These are phyloP conservation scores for Dendroctonus ponderosae DNA, from an alignment of 1,140 invertebrate species.

Conservation along the genomic window DNA sequence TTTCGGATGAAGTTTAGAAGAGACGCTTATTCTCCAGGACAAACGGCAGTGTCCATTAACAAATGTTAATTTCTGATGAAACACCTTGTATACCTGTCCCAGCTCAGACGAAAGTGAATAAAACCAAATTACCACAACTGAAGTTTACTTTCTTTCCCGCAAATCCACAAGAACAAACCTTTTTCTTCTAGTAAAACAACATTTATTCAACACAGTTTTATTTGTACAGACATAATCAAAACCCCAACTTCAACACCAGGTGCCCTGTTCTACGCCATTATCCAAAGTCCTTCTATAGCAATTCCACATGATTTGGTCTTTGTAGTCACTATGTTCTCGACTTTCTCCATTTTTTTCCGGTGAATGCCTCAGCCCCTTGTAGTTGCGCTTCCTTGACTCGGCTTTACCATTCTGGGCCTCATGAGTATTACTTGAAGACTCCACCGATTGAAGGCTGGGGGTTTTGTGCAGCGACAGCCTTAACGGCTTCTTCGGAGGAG, in stretches of 20 bases:
- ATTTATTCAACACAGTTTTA: no score
- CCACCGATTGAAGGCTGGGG: conserved; percentile 75
- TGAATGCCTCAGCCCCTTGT: conserved; percentile 52
- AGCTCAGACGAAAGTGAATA: no score
- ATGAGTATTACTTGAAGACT: conserved; percentile 49
- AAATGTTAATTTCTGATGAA: no score
- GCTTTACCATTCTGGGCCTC: conserved; percentile 43
- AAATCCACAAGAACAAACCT: no score
- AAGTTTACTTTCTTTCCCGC: no score
- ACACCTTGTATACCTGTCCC: no score
- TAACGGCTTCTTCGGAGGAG: conserved; percentile 80
- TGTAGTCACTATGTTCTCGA: conserved; percentile 27
- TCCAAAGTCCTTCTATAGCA: conserved; percentile 36
- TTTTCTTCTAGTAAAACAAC: no score
- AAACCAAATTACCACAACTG: no score
- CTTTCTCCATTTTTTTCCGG: conserved; percentile 21
- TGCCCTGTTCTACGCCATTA: conserved; percentile 38
- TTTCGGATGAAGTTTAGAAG: no score
- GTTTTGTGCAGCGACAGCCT: conserved; percentile 78
- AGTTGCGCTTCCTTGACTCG: conserved; percentile 54
- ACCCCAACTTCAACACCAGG: conserved; percentile 36
- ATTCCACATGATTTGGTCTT: conserved; percentile 36
- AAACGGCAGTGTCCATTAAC: no score
- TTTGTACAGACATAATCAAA: no score
- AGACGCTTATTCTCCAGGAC: no score